Evolutionary conservation across 1,140 invertebrate genomes (phyloP), one percentile per base, ranked within the genome.

Genomic region (Drosophila yakuba): DNA sequence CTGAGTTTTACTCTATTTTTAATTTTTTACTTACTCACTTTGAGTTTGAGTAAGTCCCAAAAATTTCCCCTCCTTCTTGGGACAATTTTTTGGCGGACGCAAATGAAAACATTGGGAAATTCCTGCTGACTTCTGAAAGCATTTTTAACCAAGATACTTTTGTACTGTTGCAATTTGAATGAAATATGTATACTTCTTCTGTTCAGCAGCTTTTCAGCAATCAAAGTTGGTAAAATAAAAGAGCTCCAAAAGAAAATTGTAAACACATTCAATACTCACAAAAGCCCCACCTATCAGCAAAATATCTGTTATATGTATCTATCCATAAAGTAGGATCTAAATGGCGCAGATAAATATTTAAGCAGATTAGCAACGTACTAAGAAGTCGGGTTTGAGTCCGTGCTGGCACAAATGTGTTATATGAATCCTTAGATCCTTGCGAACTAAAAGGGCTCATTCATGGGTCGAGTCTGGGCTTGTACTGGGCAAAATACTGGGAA

Each of bases 11-110:
- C 20, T 43, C 12, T 6, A 2, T 14, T 6, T 5, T 15, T 32
- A n/a, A 4, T 6, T 2, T 55, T 6, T 10, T 15, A n/a, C 20
- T 7, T 6, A 25, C 41, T 60, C 60, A 63, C 38, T 35, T 43
- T 63, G 38, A 28, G 14, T 58, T 12, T 35, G 25, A 60, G 38
- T 61, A 14, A n/a, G 55, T 43, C 38, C 55, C 55, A 63, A 60
- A 60, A 10, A 61, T 23, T 23, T 60, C 55, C 38, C 55, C 60
- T 43, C 25, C 14, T 23, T 11, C 23, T 63, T 59, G 12, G 54
- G 60, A 63, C 60, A 23, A 32, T 32, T 8, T 32, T 32, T 32
- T 32, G 2, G 28, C 8, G 10, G 28, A 32, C 28, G 0, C 2
- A 32, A 32, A 8, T 20, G 7, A 5, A 57, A 44, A 57, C 35